A percentile compares a stretch with the other conserved stretches of the same genome.
Conservation (phyloP, 1,140 invertebrate species). For the Alviniconcha marisindica region DNA sequence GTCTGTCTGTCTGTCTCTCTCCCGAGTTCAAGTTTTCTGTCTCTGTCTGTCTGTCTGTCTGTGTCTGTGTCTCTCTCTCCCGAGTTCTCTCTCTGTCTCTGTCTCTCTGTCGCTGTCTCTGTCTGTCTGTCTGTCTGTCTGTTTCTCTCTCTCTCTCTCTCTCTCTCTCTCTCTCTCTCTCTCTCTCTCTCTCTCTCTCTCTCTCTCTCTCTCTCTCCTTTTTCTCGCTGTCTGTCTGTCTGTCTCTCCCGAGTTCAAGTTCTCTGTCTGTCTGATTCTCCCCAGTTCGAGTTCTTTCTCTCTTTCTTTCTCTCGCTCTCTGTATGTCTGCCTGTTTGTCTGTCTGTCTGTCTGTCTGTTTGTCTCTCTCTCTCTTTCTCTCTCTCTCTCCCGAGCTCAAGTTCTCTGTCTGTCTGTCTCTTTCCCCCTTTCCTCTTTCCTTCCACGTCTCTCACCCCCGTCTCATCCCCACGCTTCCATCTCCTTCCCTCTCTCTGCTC, state of each 20-base stretch:
- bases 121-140: conserved; percentile 14
- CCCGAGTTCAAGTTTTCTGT: not conserved
- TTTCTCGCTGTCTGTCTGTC: not conserved
- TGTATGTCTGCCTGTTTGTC: not conserved
- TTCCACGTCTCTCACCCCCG: not conserved
- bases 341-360: not conserved
- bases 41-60: conserved; percentile 15
- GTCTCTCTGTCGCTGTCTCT: conserved; percentile 26
- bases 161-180: conserved; percentile 15
- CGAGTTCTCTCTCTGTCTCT: conserved; percentile 20
- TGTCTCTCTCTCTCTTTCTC: not conserved
- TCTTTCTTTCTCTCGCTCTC: not conserved
- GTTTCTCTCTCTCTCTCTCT: conserved; percentile 26
- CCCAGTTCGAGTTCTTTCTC: not conserved
- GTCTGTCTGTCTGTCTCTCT: conserved; percentile 21
- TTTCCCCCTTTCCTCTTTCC: not conserved
- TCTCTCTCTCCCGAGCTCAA: not conserved
- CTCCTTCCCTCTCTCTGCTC: not conserved
- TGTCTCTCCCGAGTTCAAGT: not conserved
- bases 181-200: not conserved
- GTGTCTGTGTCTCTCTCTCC: not conserved
- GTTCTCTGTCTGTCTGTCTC: not conserved
- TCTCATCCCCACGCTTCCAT: not conserved
- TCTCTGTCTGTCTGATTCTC: not conserved
- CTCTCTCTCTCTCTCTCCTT: not conserved